These are phyloP conservation scores for Mystacornis crossleyi DNA, from an alignment of 2,113 vertebrate species.

Conservation along the genomic window DNA sequence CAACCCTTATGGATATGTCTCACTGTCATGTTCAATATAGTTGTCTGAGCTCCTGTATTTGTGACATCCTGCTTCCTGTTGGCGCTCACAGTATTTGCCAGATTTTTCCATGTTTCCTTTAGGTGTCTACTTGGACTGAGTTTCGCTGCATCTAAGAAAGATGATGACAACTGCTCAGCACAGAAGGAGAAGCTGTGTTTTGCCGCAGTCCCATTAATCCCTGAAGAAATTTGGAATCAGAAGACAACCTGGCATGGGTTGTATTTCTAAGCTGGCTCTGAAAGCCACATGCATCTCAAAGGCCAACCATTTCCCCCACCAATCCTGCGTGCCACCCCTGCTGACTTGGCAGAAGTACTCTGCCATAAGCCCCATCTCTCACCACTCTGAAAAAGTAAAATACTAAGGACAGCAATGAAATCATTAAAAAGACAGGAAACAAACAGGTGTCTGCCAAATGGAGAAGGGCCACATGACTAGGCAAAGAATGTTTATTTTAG, in stretches of 20 bases:
- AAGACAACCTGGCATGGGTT: not conserved
- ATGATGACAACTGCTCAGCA: not conserved
- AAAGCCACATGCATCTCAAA: not conserved
- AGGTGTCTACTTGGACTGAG: not conserved
- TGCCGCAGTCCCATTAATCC: not conserved
- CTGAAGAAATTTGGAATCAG: not conserved
- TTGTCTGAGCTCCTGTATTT: not conserved
- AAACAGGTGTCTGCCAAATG: conserved; percentile 11
- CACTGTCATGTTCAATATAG: not conserved
- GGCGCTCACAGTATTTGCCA: not conserved
- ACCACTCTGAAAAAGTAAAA: conserved; percentile 1
- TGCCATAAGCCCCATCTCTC: not conserved
- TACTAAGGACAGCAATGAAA: not conserved
- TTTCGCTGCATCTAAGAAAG: not conserved
- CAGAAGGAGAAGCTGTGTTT: conserved; percentile 4
- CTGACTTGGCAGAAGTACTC: not conserved
- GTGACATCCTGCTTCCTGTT: conserved; percentile 5
- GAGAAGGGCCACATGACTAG: not conserved
- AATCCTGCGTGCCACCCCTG: not conserved
- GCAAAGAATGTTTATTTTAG: conserved; percentile 48
- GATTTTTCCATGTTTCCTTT: not conserved
- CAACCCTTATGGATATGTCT: not conserved
- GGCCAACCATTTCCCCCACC: not conserved
- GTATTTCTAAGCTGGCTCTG: not conserved
- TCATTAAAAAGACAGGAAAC: not conserved